Conservation (phyloP, 35 echinoderm and acorn worm species). For the Apostichopus parvimensis region DNA sequence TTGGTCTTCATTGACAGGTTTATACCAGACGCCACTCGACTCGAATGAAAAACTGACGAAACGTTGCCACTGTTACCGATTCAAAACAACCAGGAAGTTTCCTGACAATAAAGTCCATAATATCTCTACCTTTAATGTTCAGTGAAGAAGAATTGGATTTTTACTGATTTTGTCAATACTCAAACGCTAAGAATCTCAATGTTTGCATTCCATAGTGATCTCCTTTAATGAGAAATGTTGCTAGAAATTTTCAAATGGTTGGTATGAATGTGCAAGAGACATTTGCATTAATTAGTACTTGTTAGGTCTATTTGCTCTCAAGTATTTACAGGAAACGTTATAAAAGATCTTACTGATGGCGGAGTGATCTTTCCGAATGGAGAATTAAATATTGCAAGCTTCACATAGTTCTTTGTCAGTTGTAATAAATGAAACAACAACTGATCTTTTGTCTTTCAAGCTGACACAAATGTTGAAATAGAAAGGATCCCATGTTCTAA, state of each 20-base stretch:
- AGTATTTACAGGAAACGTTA: too few relatives aligned
- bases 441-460: too few relatives aligned
- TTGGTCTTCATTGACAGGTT: not conserved
- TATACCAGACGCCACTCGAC: not conserved
- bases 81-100: not conserved
- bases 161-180: not conserved
- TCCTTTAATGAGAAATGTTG: not conserved
- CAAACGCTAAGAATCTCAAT: not conserved
- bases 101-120: not conserved
- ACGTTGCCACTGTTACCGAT: not conserved
- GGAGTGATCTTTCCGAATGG: too few relatives aligned
- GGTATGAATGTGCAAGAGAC: too few relatives aligned
- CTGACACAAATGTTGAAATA: too few relatives aligned
- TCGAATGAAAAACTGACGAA: not conserved
- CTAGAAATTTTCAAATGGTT: not conserved
- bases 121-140: not conserved
- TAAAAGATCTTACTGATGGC: too few relatives aligned
- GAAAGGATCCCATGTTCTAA: too few relatives aligned
- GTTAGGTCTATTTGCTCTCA: too few relatives aligned
- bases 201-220: not conserved
- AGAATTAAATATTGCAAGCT: too few relatives aligned
- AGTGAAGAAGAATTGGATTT: not conserved
- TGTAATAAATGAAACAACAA: too few relatives aligned
- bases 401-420: too few relatives aligned
- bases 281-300: too few relatives aligned